Conservation (phyloP, 2,113 vertebrate species). For the Epinephelus moara region DNA sequence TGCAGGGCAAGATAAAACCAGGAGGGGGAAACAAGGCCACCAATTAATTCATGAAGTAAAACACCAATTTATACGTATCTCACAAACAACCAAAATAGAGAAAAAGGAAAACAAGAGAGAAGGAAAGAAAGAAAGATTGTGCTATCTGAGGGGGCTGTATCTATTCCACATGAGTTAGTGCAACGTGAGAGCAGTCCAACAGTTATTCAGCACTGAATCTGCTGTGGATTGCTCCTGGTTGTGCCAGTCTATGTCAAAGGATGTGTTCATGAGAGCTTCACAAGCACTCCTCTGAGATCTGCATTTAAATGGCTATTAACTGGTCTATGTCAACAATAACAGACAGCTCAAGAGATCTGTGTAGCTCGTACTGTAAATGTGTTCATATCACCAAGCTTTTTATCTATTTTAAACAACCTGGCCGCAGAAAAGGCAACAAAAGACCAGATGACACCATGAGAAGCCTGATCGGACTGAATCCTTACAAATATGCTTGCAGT, state of each 20-base stretch:
- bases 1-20: constrained; percentile 35
- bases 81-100: constrained; percentile 32
- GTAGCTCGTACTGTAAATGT: not conserved
- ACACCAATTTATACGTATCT: constrained; percentile 11
- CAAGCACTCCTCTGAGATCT: constrained; percentile 24
- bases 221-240: constrained; percentile 22
- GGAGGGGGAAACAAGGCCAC: constrained; percentile 29
- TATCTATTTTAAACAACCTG: not conserved
- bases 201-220: constrained; percentile 40
- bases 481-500: not conserved
- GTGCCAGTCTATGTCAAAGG: constrained; percentile 7
- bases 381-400: not conserved
- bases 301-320: not conserved
- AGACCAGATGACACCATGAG: not conserved
- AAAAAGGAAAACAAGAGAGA: not conserved
- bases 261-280: constrained; percentile 18
- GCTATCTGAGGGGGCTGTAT: constrained; percentile 48
- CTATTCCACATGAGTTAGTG: constrained; percentile 59
- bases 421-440: not conserved
- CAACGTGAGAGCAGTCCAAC: constrained; percentile 46
- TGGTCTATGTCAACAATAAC: constrained; percentile 8
- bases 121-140: constrained; percentile 7
- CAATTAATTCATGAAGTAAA: constrained; percentile 47
- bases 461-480: not conserved
- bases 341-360: constrained; percentile 1